Evolutionary conservation across 2,888 invertebrate species (phyloP).

Genomic region (Chelonus formosanus): DNA sequence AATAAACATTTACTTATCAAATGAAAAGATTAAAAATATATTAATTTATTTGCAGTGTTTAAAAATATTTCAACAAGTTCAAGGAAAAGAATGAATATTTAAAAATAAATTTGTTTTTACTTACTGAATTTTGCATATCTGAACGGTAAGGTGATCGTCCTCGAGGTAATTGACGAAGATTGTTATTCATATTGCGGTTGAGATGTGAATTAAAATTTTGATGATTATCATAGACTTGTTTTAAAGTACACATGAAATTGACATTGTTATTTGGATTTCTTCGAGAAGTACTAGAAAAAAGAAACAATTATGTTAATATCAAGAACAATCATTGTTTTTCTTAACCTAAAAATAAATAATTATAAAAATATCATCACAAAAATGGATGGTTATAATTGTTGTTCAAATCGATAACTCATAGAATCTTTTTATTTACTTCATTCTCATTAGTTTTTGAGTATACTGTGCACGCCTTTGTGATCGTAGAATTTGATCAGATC

Average conservation of each 20-base stretch:
- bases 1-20: neutral
- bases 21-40: neutral
- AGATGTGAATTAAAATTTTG: conserved; percentile 45
- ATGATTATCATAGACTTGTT: conserved; percentile 45
- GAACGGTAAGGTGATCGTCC: conserved; percentile 58
- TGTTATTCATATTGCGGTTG: conserved; percentile 40
- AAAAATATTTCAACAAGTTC: too few relatives aligned
- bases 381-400: too few relatives aligned
- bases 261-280: conserved; percentile 51
- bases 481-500: conserved; percentile 60
- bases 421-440: conserved; percentile 50
- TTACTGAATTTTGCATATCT: conserved; percentile 51
- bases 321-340: neutral
- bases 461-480: conserved; percentile 60
- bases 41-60: too few relatives aligned
- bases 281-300: conserved; percentile 52
- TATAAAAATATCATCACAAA: too few relatives aligned
- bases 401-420: too few relatives aligned
- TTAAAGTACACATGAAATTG: conserved; percentile 56
- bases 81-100: too few relatives aligned
- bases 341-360: too few relatives aligned
- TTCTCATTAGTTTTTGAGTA: conserved; percentile 60
- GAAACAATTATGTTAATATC: conserved; percentile 22
- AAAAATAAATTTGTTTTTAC: neutral
- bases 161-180: conserved; percentile 50